Evolutionary conservation across 2,888 invertebrate species (phyloP), one percentile per base, ranked within the genome.

Genomic region (Pachycephus smyrnensis): DNA sequence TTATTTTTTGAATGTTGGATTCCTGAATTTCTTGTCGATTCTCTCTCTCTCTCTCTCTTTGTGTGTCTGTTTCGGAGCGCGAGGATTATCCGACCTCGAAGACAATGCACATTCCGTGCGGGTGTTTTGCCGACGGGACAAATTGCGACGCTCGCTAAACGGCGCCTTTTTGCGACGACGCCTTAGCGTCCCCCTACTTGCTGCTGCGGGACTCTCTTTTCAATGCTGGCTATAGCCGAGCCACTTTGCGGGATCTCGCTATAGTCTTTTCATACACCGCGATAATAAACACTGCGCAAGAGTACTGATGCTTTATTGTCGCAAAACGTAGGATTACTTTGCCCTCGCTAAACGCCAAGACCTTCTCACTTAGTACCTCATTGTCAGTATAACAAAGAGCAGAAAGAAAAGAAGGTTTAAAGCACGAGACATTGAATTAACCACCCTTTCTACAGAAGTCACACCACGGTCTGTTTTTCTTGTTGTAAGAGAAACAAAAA

Each of bases 81-180:
- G 11, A 71, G 71, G 71, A 71, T 71, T 71, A 71, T 30, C 31
- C 71, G 71, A 71, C 33, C 85, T 82, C 81, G 84, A 79, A 85
- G 87, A 90, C 89, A 90, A 90, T 90, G 88, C 88, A 85, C 88
- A 90, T 90, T 90, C 89, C 90, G 81, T 79, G 81, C 80, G 83
- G 84, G 85, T 89, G 89, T 90, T 90, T 89, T 90, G 90, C 86
- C 88, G 85, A 84, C 83, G 85, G 88, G 90, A 90, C 90, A 90
- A 90, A 90, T 90, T 90, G 90, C 90, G 84, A 88, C 84, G 90
- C 87, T 88, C 88, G 88, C 87, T 90, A 89, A 90, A 88, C 88
- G 90, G 85, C 88, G 85, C 84, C 81, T 89, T 90, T 90, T 89
- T 88, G 86, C 69, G 78, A 80, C 83, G 84, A 83, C 82, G 74